phyloP scores from a whole-genome alignment of 37 sponge, comb jelly and placozoan species.

The Cliona cf. orientalis region DNA sequence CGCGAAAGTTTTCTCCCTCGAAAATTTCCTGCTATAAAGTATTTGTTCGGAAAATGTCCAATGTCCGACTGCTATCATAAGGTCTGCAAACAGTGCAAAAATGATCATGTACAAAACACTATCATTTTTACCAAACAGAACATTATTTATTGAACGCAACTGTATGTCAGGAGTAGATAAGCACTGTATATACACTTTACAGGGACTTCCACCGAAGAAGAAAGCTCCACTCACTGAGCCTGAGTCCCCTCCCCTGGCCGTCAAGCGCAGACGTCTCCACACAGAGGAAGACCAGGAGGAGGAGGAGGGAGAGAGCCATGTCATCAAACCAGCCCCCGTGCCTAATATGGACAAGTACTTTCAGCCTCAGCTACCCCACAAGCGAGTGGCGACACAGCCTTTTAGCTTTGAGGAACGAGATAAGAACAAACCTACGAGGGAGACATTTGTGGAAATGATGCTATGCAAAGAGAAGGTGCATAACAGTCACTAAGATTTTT shows the following conservation, averaged over 20 bases:
- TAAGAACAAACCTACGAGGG: slow-evolving; percentile 43
- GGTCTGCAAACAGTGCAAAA: too few relatives aligned
- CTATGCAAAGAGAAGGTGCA: slow-evolving; percentile 8
- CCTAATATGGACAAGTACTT: slow-evolving; percentile 53
- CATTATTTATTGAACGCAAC: too few relatives aligned
- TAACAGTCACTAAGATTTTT: background rate
- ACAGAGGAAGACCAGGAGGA: background rate
- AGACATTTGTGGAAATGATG: slow-evolving; percentile 38
- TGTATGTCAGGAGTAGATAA: too few relatives aligned
- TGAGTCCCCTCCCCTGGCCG: slow-evolving; percentile 56
- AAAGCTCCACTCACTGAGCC: slow-evolving; percentile 30
- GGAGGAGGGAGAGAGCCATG: slow-evolving; percentile 4
- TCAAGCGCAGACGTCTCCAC: slow-evolving; percentile 14
- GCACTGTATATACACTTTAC: background rate
- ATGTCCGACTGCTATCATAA: too few relatives aligned
- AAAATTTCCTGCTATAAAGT: too few relatives aligned
- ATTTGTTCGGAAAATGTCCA: too few relatives aligned
- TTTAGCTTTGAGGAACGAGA: slow-evolving; percentile 74
- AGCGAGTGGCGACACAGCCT: slow-evolving; percentile 34
- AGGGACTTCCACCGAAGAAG: slow-evolving; percentile 74
- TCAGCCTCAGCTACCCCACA: slow-evolving; percentile 45
- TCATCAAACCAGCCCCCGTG: slow-evolving; percentile 46
- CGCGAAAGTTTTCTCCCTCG: too few relatives aligned
- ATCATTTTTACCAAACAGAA: too few relatives aligned
- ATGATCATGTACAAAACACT: too few relatives aligned